A percentile compares a stretch with the other conserved stretches of the same genome.
These are phyloP conservation scores for Cygnus buccinator DNA, from an alignment of 2,113 vertebrate species.

Conservation along the genomic window DNA sequence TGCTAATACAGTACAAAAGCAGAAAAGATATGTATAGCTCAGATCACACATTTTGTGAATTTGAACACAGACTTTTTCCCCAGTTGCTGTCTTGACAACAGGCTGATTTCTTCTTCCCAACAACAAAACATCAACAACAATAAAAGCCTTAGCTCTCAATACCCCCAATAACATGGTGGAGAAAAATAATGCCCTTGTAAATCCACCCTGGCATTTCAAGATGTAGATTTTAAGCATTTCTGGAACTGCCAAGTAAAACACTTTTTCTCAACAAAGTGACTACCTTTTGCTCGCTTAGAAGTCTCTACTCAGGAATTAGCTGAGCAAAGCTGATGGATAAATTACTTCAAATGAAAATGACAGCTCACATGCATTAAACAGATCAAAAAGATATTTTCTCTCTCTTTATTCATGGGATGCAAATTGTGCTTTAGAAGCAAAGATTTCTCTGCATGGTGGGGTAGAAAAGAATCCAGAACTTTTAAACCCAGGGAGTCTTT, in stretches of 20 bases:
- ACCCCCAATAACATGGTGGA: background rate
- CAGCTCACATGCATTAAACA: background rate
- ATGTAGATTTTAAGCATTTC: background rate
- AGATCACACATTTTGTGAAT: background rate
- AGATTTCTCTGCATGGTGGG: background rate
- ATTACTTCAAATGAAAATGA: background rate
- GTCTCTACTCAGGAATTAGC: background rate
- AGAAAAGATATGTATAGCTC: background rate
- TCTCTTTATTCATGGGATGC: background rate
- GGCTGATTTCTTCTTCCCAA: background rate
- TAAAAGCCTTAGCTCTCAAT: background rate
- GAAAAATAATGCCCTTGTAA: background rate
- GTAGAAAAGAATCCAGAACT: conserved; percentile 42
- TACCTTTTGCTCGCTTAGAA: background rate
- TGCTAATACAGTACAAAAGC: background rate
- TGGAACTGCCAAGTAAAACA: background rate
- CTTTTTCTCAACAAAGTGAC: background rate
- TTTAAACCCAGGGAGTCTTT: conserved; percentile 56
- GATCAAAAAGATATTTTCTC: background rate
- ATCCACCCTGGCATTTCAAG: background rate
- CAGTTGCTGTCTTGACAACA: background rate
- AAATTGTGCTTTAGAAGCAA: conserved; percentile 19
- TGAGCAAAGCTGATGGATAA: background rate
- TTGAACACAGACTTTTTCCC: background rate
- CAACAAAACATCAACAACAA: background rate